Conservation (phyloP, 1,140 invertebrate species). For the Coelopa frigida region DNA sequence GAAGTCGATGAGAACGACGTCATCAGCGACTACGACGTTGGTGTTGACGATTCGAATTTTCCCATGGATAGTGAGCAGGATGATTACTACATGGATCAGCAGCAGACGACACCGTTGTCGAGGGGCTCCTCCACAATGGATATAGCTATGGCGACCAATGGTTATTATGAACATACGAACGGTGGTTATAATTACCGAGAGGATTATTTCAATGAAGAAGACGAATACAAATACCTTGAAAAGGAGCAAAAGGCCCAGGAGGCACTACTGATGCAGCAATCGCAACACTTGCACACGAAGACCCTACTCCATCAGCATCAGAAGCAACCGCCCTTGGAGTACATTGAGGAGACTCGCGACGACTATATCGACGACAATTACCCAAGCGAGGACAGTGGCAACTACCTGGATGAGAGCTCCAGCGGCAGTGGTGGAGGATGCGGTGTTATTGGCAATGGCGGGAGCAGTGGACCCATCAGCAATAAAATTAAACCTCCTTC, state of each 20-base stretch:
- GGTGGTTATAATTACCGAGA: conserved; percentile 41
- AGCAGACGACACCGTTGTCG: conserved; percentile 43
- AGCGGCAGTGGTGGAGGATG: conserved; percentile 28
- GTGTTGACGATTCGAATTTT: conserved; percentile 23
- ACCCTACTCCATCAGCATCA: conserved; percentile 11
- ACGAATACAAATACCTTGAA: conserved; percentile 40
- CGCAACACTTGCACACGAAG: conserved; percentile 13
- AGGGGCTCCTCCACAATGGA: conserved; percentile 26
- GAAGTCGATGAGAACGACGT: conserved; percentile 16
- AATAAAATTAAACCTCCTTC: neutral
- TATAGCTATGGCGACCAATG: conserved; percentile 12
- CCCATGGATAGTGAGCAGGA: conserved; percentile 32
- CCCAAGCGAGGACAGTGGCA: conserved; percentile 37
- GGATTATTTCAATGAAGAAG: conserved; percentile 45
- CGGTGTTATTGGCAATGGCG: neutral
- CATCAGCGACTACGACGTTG: neutral
- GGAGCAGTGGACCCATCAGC: neutral
- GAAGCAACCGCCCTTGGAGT: conserved; percentile 35
- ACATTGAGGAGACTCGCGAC: conserved; percentile 12
- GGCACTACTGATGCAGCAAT: conserved; percentile 26
- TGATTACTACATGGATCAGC: conserved; percentile 36
- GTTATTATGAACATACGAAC: conserved; percentile 37
- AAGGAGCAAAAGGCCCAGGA: conserved; percentile 39
- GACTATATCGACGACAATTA: conserved; percentile 30
- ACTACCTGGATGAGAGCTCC: conserved; percentile 41